Evolutionary conservation across 2,888 invertebrate genomes (phyloP).

Genomic region (Mythimna ferrago): DNA sequence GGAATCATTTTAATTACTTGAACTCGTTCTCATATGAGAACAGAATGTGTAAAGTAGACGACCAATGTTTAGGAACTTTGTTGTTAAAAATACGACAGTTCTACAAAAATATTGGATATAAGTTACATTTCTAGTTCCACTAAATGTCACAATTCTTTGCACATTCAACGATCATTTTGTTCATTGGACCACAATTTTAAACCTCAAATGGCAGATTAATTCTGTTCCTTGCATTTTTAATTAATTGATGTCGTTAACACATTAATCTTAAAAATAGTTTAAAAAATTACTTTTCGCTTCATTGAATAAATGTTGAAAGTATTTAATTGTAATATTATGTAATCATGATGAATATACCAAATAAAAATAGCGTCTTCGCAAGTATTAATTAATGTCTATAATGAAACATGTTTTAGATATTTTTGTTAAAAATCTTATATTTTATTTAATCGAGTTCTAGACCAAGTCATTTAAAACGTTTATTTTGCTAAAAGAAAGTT

Average conservation of each 20-base stretch:
- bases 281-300: slow-evolving; percentile 46
- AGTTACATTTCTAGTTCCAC: slow-evolving; percentile 18
- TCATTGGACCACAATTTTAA: slow-evolving; percentile 15
- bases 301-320: slow-evolving; percentile 49
- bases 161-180: slow-evolving; percentile 32
- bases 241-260: slow-evolving; percentile 35
- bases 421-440: slow-evolving; percentile 44
- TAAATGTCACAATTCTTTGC: slow-evolving; percentile 21
- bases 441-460: slow-evolving; percentile 34
- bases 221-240: slow-evolving; percentile 45
- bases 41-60: slow-evolving; percentile 21
- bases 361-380: slow-evolving; percentile 47
- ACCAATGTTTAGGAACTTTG: slow-evolving; percentile 9
- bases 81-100: slow-evolving; percentile 8
- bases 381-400: slow-evolving; percentile 49
- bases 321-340: slow-evolving; percentile 46
- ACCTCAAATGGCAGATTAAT: slow-evolving; percentile 25
- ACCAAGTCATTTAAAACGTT: slow-evolving; percentile 29
- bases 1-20: slow-evolving; percentile 15
- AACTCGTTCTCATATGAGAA: slow-evolving; percentile 29
- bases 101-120: slow-evolving; percentile 10
- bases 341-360: slow-evolving; percentile 59
- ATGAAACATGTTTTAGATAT: slow-evolving; percentile 40
- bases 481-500: slow-evolving; percentile 23
- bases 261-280: slow-evolving; percentile 21